Evolutionary conservation across 2,888 invertebrate genomes (phyloP).

Genomic region (Macrosoma leucophasiata): DNA sequence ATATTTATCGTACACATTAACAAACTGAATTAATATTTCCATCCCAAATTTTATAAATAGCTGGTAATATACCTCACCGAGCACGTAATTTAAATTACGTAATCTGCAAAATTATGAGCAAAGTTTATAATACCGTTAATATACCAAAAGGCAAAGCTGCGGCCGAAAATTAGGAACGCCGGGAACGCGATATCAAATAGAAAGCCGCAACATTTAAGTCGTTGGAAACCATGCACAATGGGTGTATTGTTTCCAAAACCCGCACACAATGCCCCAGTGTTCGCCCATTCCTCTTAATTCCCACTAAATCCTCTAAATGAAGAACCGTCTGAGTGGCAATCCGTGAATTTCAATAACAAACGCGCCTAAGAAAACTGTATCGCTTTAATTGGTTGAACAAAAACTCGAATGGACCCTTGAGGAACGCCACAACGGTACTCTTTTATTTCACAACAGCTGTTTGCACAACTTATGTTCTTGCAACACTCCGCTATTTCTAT

Average conservation of each 20-base stretch:
- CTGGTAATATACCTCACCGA: too few relatives aligned
- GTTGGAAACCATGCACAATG: slow-evolving; percentile 42
- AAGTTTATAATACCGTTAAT: too few relatives aligned
- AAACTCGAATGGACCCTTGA: too few relatives aligned
- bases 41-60: too few relatives aligned
- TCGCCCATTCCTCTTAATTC: slow-evolving; percentile 50
- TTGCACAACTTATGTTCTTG: too few relatives aligned
- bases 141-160: slow-evolving; percentile 10
- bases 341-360: slow-evolving; percentile 51
- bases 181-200: slow-evolving; percentile 13
- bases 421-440: slow-evolving; percentile 17
- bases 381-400: slow-evolving; percentile 56
- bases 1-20: too few relatives aligned
- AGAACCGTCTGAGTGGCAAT: slow-evolving; percentile 50
- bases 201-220: slow-evolving; percentile 36
- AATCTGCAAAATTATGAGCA: too few relatives aligned
- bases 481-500: too few relatives aligned
- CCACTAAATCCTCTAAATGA: slow-evolving; percentile 55
- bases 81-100: too few relatives aligned
- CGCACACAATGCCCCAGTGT: slow-evolving; percentile 52
- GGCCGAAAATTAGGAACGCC: slow-evolving; percentile 14
- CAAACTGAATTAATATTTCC: too few relatives aligned
- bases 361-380: slow-evolving; percentile 42
- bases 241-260: slow-evolving; percentile 55
- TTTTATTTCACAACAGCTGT: slow-evolving; percentile 30